Evolutionary conservation across 2,888 invertebrate species (phyloP), one percentile per base, ranked within the genome.

Genomic region (Tryphoninae sp.): DNA sequence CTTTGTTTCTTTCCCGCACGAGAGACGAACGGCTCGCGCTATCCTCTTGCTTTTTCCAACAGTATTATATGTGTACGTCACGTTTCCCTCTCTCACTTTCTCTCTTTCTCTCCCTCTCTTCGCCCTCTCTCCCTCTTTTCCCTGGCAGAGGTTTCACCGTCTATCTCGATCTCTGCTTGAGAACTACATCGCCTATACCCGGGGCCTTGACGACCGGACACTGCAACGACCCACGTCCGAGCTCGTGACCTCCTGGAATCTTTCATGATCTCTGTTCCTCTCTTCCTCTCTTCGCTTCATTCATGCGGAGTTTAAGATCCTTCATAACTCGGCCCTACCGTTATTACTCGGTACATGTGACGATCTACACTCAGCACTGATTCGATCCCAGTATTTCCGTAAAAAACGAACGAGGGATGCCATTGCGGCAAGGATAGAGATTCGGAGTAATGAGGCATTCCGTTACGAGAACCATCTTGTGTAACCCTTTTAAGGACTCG

Each of bases 1-100:
- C 85, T 85, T 86, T 84, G 71, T 81, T 84, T 82, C 78, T 76
- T 69, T 61, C 59, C 74, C 64, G 51, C 65, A 7, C 71, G 64
- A 53, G 61, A 67, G 67, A 53, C 59, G 55, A 40, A 51, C 64
- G 67, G 69, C 26, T 65, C 59, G 71, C 68, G 42, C 61, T 81
- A 68, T 79, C 75, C 72, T 73, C 75, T 75, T 71, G 61, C 51
- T 77, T 82, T 76, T 82, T 75, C 68, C 74, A 75, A 53, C 69
- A 26, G 49, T 45, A 26, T 45, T 9, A 19, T 19, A 19, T 19
- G 19, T 62, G 49, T 61, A 58, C 49, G 61, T 51, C 49, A 23
- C 13, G 65, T 11, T 33, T 16, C 40, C 42, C 51, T 13, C 42
- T 61, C 73, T 51, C 58, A 42, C 45, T 69, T 73, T 82, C 9